Conservation (phyloP, 2,113 vertebrate genomes). For the Euleptes europaea region DNA sequence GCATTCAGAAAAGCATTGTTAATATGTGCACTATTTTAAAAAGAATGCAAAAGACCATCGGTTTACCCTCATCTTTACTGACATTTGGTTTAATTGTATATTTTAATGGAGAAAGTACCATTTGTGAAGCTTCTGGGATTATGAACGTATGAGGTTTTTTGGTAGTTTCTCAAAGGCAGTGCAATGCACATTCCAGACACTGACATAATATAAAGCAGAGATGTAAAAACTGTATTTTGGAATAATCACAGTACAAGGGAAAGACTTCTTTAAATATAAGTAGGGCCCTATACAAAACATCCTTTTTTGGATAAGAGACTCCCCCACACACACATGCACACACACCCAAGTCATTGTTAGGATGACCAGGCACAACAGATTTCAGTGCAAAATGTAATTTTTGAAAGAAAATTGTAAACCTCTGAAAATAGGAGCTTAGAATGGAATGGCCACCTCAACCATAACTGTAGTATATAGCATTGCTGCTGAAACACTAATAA, state of each 20-base stretch:
- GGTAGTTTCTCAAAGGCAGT: not conserved
- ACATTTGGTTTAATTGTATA: constrained; percentile 1
- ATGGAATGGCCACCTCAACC: constrained; percentile 23
- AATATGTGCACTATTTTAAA: not conserved
- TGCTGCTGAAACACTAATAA: constrained; percentile 27
- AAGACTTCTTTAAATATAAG: not conserved
- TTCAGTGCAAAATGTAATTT: constrained; percentile 27
- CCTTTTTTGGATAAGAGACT: not conserved
- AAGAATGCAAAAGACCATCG: not conserved
- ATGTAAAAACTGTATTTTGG: not conserved
- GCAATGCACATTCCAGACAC: not conserved
- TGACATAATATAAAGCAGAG: not conserved
- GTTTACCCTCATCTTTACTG: not conserved
- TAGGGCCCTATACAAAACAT: not conserved
- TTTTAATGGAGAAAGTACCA: not conserved
- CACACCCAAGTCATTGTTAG: not conserved
- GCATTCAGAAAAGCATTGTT: not conserved
- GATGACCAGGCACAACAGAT: constrained; percentile 24
- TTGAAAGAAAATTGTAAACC: constrained; percentile 19
- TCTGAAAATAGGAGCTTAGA: constrained; percentile 22
- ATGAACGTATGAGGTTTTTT: not conserved
- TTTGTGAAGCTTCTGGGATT: not conserved
- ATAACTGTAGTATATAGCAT: constrained; percentile 33
- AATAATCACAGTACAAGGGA: not conserved
- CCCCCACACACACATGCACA: not conserved